Conservation (phyloP, 2,113 vertebrate species). For the Chiloscyllium plagiosum region DNA sequence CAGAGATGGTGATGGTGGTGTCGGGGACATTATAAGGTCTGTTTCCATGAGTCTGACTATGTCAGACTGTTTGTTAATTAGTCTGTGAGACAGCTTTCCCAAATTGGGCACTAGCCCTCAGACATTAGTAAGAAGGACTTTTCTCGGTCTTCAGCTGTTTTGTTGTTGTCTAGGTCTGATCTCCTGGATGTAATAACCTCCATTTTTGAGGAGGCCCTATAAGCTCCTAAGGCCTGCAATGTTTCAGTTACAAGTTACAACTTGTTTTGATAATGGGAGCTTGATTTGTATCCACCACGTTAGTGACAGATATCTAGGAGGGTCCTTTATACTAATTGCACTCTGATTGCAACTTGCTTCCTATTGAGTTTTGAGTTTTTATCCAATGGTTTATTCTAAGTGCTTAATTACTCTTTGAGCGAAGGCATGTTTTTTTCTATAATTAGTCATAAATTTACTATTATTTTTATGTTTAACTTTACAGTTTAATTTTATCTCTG, state of each 20-base stretch:
- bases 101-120: too few species aligned
- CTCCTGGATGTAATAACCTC: neutral
- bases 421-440: neutral
- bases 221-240: neutral
- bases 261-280: neutral
- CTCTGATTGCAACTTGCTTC: neutral
- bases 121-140: too few species aligned
- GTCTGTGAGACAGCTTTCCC: too few species aligned
- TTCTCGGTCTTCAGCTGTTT: too few species aligned
- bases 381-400: neutral
- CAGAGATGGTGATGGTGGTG: too few species aligned
- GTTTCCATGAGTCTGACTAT: too few species aligned
- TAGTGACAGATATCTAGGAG: neutral
- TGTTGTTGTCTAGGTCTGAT: neutral
- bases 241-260: neutral
- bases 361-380: neutral
- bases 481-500: neutral
- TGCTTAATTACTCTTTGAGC: neutral
- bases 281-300: neutral
- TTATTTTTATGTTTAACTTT: neutral
- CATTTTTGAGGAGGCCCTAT: neutral
- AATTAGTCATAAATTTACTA: neutral
- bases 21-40: too few species aligned
- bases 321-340: neutral
- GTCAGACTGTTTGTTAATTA: too few species aligned